Percentiles rank a stretch among this genome's conserved stretches.
Conservation (phyloP, 1,140 invertebrate species). For the Gryllus bimaculatus region DNA sequence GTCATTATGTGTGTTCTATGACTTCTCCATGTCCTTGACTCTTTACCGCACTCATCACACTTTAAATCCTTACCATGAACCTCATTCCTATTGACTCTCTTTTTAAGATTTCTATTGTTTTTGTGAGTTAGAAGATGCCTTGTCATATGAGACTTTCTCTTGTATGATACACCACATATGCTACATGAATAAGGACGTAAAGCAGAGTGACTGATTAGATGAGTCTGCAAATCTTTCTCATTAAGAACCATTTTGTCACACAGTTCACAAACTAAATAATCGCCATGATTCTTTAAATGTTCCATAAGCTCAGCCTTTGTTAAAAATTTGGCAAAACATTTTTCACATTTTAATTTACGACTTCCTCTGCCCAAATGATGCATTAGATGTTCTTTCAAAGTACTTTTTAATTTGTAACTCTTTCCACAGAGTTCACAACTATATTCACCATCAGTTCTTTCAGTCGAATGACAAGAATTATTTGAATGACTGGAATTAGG, state of each 20-base stretch:
- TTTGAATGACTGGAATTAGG: background rate
- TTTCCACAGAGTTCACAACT: constrained; percentile 14
- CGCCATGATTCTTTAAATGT: background rate
- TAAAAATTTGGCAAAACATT: constrained; percentile 10
- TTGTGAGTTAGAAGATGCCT: background rate
- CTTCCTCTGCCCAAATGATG: constrained; percentile 13
- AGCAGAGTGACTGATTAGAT: constrained; percentile 39
- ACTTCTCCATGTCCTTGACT: background rate
- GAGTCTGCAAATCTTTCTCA: constrained; percentile 6
- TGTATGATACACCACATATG: constrained; percentile 13
- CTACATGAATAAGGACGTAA: constrained; percentile 11
- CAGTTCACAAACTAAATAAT: background rate
- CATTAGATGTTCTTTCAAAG: constrained; percentile 12
- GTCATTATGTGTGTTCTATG: constrained; percentile 23
- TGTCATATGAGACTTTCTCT: constrained; percentile 9
- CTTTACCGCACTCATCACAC: constrained; percentile 12
- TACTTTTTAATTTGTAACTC: constrained; percentile 14
- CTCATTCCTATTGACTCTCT: background rate
- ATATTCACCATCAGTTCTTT: background rate
- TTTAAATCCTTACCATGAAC: background rate
- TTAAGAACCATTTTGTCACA: constrained; percentile 13
- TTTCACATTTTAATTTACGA: constrained; percentile 10
- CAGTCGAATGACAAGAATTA: background rate
- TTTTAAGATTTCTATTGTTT: background rate
- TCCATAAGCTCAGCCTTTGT: constrained; percentile 11